Evolutionary conservation across 1,140 invertebrate genomes (phyloP).

Genomic region (Cherax quadricarinatus): DNA sequence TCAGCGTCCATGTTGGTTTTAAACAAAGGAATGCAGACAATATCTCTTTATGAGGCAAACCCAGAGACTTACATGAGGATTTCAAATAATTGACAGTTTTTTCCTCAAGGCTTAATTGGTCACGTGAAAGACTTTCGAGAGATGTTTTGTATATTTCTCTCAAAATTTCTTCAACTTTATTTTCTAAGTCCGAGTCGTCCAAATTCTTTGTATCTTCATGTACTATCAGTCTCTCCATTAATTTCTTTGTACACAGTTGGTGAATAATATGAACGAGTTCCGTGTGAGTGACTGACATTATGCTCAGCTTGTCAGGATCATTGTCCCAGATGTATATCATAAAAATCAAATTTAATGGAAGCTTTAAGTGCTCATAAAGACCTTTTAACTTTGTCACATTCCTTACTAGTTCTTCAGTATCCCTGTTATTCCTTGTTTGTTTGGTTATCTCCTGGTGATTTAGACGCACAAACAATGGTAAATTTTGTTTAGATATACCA

Average conservation of each 20-base stretch:
- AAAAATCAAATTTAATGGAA: constrained; percentile 12
- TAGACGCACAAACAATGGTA: constrained; percentile 3
- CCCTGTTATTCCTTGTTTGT: neutral
- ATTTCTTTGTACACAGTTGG: neutral
- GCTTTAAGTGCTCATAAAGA: neutral
- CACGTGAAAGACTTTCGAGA: neutral
- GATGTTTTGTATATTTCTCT: neutral
- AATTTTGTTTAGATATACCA: neutral
- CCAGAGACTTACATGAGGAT: neutral
- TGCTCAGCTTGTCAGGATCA: neutral
- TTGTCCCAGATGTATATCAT: neutral
- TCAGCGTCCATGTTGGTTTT: neutral
- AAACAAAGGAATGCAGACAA: constrained; percentile 4
- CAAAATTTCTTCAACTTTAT: constrained; percentile 1
- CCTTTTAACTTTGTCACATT: neutral
- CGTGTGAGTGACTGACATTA: neutral
- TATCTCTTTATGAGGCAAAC: constrained; percentile 3
- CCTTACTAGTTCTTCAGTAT: neutral
- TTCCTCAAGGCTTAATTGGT: neutral
- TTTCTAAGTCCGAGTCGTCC: neutral
- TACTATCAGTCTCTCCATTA: neutral
- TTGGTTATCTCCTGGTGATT: neutral
- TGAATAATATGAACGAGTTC: neutral
- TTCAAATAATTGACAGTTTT: neutral
- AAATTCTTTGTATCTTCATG: neutral